Evolutionary conservation across 2,113 vertebrate species (phyloP), one percentile per base, ranked within the genome.

Genomic region (Phoxinus phoxinus): DNA sequence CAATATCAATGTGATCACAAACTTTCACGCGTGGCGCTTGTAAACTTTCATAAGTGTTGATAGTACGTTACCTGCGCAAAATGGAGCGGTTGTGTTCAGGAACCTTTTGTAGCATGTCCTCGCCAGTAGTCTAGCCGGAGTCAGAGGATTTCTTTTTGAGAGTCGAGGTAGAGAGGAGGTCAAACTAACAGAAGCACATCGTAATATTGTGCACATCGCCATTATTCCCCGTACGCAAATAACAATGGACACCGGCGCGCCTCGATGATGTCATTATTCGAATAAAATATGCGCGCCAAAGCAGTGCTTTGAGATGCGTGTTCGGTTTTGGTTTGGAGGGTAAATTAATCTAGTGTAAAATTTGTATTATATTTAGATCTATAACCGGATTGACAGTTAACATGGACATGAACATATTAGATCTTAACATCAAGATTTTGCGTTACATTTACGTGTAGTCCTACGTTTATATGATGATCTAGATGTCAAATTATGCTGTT

Each of bases 11-110:
- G 21, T 82, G 48, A 51, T 37, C 5, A 1, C n/a, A 41, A 32
- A 81, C 58, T 81, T 61, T 88, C 3, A 11, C 27, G 56, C 88
- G 46, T 53, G 19, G 19, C 37, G 3, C 23, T 30, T 44, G n/a
- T 2, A 19, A 35, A 56, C 23, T 9, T 67, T 32, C 32, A n/a
- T 27, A 37, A 77, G 0, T 32, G 51, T 37, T 1, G n/a, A 84
- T 93, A 32, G n/a, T n/a, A 32, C 32, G n/a, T 32, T 32, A 95
- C 95, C 94, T 93, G 93, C 86, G 86, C 85, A 88, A 44, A 92
- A 78, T 48, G 89, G 89, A 23, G 89, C 85, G 23, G 92, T 93
- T 15, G 91, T 89, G 11, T 91, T 87, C 44, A 95, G 19, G 0
- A 89, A 86, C 83, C 94, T 90, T 56, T 83, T 84, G 41, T 90